Evolutionary conservation across 2,797 vertebrate genomes (phyloP), one percentile per base, ranked within the genome.

Genomic region (Malacoctenus gilli): DNA sequence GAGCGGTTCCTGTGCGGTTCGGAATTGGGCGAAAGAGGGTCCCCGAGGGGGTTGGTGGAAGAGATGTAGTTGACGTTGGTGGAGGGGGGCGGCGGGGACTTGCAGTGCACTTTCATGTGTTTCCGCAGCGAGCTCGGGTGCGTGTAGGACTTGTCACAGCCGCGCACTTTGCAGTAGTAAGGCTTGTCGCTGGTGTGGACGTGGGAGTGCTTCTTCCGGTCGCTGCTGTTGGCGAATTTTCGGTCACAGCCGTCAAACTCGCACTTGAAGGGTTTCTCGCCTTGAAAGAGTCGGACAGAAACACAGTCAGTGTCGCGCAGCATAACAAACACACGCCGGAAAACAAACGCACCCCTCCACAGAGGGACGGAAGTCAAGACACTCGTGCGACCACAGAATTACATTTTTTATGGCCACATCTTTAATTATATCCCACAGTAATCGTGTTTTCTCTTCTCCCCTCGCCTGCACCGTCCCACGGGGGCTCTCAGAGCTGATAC

Each of bases 51-150:
- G 72, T 92, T 93, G 1, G 89, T 83, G 20, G 93, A 87, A 38
- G 92, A 84, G 57, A 95, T 95, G 72, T 94, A 94, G 48, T 91
- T 82, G 39, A 92, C 89, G 55, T 88, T 91, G 51, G 89, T 87
- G 42, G 95, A 93, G 15, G 94, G 92, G 56, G 94, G 94, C 21
- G 96, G 95, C 0, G 96, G 95, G 1, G 96, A 97, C 84, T 98
- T 98, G 94, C 95, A 98, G 77, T 98, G 96, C 52, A 98, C 94
- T 68, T 98, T 98, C 96, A 98, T 98, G 91, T 98, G 96, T 65
- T 98, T 98, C 21, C 95, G 89, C 84, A 97, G 89, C 1, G 95
- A 97, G 85, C 95, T 97, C 5, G 95, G 95, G 80, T 97, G 95
- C 1, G 95, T 97, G 86, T 97, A 97, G 22, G 95, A 96, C 66